These are phyloP conservation scores for Hybos culiciformis DNA, from an alignment of 2,888 invertebrate species.

Conservation along the genomic window DNA sequence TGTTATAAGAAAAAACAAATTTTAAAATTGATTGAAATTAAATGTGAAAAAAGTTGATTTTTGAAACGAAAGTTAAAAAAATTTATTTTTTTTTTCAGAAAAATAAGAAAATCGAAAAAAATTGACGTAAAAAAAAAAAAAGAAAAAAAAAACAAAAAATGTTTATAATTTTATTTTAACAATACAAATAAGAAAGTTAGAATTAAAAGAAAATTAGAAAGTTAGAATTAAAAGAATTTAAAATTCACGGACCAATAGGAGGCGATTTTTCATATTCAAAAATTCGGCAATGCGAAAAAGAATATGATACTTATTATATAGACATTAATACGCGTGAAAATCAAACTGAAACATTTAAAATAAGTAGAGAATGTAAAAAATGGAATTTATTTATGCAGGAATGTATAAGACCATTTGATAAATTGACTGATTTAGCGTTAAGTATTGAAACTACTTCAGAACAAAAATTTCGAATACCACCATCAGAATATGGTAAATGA, in stretches of 20 bases:
- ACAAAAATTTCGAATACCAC: slow-evolving; percentile 47
- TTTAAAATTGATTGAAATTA: too few relatives aligned
- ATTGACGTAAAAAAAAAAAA: too few relatives aligned
- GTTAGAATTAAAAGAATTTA: slow-evolving; percentile 52
- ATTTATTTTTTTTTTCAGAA: too few relatives aligned
- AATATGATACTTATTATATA: slow-evolving; percentile 65
- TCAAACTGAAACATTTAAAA: slow-evolving; percentile 55
- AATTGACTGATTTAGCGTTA: slow-evolving; percentile 27
- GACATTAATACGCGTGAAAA: slow-evolving; percentile 68
- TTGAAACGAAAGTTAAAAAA: too few relatives aligned
- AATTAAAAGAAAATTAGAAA: too few relatives aligned
- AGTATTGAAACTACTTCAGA: slow-evolving; percentile 25
- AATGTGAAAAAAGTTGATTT: too few relatives aligned
- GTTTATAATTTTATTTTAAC: too few relatives aligned
- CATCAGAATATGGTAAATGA: slow-evolving; percentile 70
- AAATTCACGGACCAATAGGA: slow-evolving; percentile 83
- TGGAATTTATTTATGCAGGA: slow-evolving; percentile 28
- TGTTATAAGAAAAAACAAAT: too few relatives aligned
- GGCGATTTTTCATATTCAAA: slow-evolving; percentile 75
- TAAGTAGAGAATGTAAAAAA: slow-evolving; percentile 28
- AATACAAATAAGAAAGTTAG: too few relatives aligned
- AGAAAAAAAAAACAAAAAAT: too few relatives aligned
- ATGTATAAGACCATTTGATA: slow-evolving; percentile 20
- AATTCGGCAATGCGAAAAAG: slow-evolving; percentile 66
- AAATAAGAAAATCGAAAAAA: too few relatives aligned